phyloP scores from a whole-genome alignment of 2,797 vertebrate species.

The Gobionotothen gibberifrons region DNA sequence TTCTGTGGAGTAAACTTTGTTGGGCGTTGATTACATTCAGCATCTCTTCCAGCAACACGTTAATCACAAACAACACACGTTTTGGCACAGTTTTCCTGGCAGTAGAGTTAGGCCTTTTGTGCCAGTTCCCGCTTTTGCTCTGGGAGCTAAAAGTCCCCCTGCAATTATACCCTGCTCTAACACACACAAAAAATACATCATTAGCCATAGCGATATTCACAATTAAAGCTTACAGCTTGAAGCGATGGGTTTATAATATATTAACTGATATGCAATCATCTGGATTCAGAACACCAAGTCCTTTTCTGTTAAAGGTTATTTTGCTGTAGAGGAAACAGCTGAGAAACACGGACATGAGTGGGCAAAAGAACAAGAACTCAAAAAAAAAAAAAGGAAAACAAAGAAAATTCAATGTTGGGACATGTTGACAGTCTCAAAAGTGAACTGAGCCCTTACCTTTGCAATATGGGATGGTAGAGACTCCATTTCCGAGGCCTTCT shows the following conservation, averaged over 20 bases:
- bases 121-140: conserved; percentile 61
- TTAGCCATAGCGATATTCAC: conserved; percentile 13
- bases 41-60: conserved; percentile 59
- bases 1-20: conserved; percentile 29
- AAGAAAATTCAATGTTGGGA: neutral
- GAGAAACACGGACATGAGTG: conserved; percentile 27
- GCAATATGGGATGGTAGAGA: conserved; percentile 84
- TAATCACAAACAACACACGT: conserved; percentile 70
- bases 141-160: conserved; percentile 63
- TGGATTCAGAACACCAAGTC: conserved; percentile 26
- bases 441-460: conserved; percentile 71
- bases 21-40: conserved; percentile 53
- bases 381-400: neutral
- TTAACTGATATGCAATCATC: conserved; percentile 13
- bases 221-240: conserved; percentile 35
- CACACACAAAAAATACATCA: conserved; percentile 46
- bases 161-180: conserved; percentile 66
- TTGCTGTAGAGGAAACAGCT: conserved; percentile 34
- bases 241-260: conserved; percentile 23
- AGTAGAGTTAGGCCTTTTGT: conserved; percentile 53
- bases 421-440: neutral
- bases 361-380: conserved; percentile 15
- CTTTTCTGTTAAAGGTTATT: conserved; percentile 23
- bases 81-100: conserved; percentile 64
- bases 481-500: conserved; percentile 96